Evolutionary conservation across 2,888 invertebrate species (phyloP).

Genomic region (Acronicta aceris): DNA sequence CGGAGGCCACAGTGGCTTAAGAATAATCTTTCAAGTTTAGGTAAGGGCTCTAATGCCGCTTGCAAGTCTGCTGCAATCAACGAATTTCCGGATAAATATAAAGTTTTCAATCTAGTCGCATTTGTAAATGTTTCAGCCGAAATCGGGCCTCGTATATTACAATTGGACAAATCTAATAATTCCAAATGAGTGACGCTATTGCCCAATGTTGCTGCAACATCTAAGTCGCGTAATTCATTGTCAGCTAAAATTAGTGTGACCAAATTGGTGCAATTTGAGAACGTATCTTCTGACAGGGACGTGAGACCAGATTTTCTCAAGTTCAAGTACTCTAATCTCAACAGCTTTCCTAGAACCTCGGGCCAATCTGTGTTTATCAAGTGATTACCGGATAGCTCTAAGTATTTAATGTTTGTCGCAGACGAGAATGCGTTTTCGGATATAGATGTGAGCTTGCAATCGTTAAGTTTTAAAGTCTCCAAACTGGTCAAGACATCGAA

Average conservation of each 20-base stretch:
- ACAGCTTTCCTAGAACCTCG: constrained; percentile 89
- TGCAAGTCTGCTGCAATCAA: constrained; percentile 91
- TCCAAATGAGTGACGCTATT: constrained; percentile 91
- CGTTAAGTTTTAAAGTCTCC: constrained; percentile 91
- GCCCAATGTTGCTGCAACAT: constrained; percentile 90
- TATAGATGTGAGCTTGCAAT: constrained; percentile 90
- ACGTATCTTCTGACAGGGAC: constrained; percentile 90
- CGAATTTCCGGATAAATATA: constrained; percentile 91
- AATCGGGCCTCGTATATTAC: constrained; percentile 91
- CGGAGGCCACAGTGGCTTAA: constrained; percentile 91
- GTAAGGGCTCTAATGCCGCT: constrained; percentile 90
- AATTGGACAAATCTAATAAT: constrained; percentile 91
- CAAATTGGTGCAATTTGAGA: constrained; percentile 91
- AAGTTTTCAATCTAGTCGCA: constrained; percentile 90
- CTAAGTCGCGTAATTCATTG: constrained; percentile 91
- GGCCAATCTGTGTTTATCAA: constrained; percentile 90
- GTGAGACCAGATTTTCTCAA: constrained; percentile 90
- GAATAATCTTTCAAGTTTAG: constrained; percentile 91
- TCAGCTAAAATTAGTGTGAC: constrained; percentile 90
- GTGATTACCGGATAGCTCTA: constrained; percentile 91
- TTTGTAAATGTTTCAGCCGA: constrained; percentile 92
- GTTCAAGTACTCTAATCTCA: constrained; percentile 90
- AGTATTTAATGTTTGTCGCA: constrained; percentile 90
- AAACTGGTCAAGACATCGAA: constrained; percentile 91
- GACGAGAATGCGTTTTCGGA: constrained; percentile 88